These are phyloP conservation scores for Anagyrus pseudococci DNA, from an alignment of 2,888 invertebrate genomes.

Conservation along the genomic window DNA sequence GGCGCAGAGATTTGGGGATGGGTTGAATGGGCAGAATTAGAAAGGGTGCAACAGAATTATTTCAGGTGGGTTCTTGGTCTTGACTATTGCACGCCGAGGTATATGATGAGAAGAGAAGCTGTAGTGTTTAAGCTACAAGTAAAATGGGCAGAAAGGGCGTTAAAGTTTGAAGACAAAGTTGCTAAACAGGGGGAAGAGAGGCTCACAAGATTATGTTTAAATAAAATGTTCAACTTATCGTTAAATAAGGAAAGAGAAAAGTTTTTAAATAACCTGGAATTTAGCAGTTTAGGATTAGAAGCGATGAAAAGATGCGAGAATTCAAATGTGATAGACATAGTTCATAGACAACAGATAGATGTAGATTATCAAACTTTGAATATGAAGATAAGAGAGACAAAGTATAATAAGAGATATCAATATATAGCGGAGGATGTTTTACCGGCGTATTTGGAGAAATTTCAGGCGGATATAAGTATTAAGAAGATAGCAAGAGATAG, in stretches of 20 bases:
- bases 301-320: neutral
- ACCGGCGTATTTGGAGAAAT: neutral
- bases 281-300: neutral
- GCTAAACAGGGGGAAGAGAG: neutral
- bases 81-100: slow-evolving; percentile 24
- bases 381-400: neutral
- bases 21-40: slow-evolving; percentile 11
- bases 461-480: neutral
- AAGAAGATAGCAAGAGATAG: neutral
- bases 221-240: neutral
- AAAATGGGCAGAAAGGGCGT: neutral
- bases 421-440: neutral
- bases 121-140: neutral
- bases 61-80: slow-evolving; percentile 23
- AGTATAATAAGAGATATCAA: neutral
- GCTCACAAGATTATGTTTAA: neutral
- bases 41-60: slow-evolving; percentile 12
- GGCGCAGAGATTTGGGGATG: slow-evolving; percentile 29
- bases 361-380: neutral
- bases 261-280: neutral
- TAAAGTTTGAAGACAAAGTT: neutral
- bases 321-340: neutral
- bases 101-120: slow-evolving; percentile 9
- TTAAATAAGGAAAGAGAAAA: neutral
- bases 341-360: neutral